Conservation (phyloP, 2,888 invertebrate species). For the Apotomis capreana region DNA sequence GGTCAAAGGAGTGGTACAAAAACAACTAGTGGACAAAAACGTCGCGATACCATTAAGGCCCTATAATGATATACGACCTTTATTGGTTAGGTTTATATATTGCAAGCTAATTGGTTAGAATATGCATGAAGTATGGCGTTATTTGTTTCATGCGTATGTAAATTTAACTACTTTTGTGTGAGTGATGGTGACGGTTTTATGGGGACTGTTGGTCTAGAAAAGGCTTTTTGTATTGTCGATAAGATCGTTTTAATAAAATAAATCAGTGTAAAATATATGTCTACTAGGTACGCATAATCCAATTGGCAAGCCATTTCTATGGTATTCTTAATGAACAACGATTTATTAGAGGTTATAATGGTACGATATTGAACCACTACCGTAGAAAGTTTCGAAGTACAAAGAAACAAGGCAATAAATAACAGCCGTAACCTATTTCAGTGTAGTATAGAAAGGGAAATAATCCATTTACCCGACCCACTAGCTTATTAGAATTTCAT, state of each 20-base stretch:
- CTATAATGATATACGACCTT: conserved; percentile 27
- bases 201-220: background rate
- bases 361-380: background rate
- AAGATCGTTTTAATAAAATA: conserved; percentile 4
- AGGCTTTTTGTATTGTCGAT: background rate
- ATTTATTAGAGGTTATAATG: background rate
- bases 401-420: conserved; percentile 21
- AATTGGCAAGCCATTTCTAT: background rate
- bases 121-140: conserved; percentile 33
- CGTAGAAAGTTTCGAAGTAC: conserved; percentile 8
- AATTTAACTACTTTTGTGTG: conserved; percentile 27
- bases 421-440: conserved; percentile 22
- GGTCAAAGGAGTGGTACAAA: conserved; percentile 60
- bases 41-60: conserved; percentile 6
- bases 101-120: conserved; percentile 68
- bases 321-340: background rate
- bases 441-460: conserved; percentile 32
- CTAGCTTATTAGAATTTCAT: conserved; percentile 37
- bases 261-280: background rate
- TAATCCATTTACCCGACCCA: conserved; percentile 32
- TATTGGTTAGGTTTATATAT: conserved; percentile 40
- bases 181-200: conserved; percentile 27
- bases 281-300: background rate
- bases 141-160: conserved; percentile 35
- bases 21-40: conserved; percentile 13